These are phyloP conservation scores for Clinocottus analis DNA, from an alignment of 2,113 vertebrate species.

Conservation along the genomic window DNA sequence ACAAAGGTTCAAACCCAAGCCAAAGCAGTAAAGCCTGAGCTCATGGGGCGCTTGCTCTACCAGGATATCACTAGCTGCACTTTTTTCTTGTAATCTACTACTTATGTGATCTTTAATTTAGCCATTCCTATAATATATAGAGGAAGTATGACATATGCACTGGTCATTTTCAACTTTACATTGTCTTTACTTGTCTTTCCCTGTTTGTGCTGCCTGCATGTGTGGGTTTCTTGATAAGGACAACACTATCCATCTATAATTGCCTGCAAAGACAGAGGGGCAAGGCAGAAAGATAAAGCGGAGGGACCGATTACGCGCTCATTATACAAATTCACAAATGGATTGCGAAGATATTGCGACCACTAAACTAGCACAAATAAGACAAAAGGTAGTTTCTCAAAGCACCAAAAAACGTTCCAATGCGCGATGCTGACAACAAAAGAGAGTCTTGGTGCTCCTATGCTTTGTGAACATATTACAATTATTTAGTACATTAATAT, in stretches of 20 bases:
- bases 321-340: constrained; percentile 2
- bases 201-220: constrained; percentile 24
- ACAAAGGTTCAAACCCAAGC: background rate
- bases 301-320: constrained; percentile 1
- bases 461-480: background rate
- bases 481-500: background rate
- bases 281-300: constrained; percentile 33
- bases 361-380: background rate
- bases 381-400: background rate
- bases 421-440: background rate
- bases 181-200: constrained; percentile 9
- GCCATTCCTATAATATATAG: background rate
- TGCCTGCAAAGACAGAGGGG: constrained; percentile 27
- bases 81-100: background rate
- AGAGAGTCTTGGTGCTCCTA: background rate
- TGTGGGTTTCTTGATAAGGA: constrained; percentile 18
- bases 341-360: background rate
- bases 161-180: constrained; percentile 10
- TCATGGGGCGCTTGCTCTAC: too few species aligned
- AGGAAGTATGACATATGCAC: background rate
- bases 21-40: background rate
- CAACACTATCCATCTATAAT: constrained; percentile 34
- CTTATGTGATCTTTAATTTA: background rate
- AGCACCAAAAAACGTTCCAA: background rate
- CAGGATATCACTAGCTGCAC: too few species aligned